phyloP scores from a whole-genome alignment of 2,113 vertebrate genomes.

The Chrysochloris asiatica region DNA sequence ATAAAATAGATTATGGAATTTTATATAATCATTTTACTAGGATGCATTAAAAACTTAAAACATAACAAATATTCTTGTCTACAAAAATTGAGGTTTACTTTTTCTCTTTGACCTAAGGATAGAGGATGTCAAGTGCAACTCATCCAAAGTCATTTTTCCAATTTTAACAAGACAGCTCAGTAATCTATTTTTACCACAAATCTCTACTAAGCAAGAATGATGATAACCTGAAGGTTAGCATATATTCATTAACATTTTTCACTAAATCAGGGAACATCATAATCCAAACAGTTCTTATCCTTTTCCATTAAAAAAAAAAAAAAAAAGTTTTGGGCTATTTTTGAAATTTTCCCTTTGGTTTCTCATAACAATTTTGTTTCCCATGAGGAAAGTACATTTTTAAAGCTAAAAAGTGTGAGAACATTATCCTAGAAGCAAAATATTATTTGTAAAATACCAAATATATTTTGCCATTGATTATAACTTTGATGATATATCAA shows the following conservation, averaged over 20 bases:
- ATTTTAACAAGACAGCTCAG: constrained; percentile 67
- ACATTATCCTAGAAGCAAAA: constrained; percentile 57
- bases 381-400: constrained; percentile 40
- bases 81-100: constrained; percentile 58
- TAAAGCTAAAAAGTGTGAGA: constrained; percentile 60
- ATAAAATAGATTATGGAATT: background rate
- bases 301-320: constrained; percentile 46
- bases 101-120: constrained; percentile 58
- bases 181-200: constrained; percentile 67
- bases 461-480: constrained; percentile 51
- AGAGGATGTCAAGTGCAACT: constrained; percentile 61
- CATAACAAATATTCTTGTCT: constrained; percentile 58
- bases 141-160: constrained; percentile 54
- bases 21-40: constrained; percentile 34
- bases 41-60: constrained; percentile 36
- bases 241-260: constrained; percentile 60
- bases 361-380: constrained; percentile 43
- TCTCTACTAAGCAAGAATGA: constrained; percentile 56
- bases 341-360: constrained; percentile 50
- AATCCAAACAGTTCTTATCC: constrained; percentile 59
- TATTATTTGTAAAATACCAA: constrained; percentile 54
- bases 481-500: constrained; percentile 41
- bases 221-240: constrained; percentile 70
- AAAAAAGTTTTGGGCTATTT: background rate
- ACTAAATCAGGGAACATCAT: constrained; percentile 51